phyloP scores from a whole-genome alignment of 1,140 invertebrate species.

The Macrobrachium nipponense region DNA sequence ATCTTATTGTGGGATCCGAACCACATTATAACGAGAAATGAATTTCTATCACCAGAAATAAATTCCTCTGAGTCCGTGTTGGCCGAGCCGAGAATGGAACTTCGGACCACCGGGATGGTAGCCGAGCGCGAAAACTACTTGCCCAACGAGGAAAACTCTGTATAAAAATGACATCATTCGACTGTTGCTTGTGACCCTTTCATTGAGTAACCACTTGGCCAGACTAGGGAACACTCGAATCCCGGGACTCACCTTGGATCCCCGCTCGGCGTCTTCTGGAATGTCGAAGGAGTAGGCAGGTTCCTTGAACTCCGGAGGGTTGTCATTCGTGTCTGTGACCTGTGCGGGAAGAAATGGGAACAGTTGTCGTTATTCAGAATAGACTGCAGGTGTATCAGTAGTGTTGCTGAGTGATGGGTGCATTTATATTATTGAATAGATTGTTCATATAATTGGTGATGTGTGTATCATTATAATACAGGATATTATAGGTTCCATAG shows the following conservation, averaged over 20 bases:
- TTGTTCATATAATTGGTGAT: too few relatives aligned
- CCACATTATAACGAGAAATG: too few relatives aligned
- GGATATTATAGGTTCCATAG: too few relatives aligned
- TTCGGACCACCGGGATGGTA: too few relatives aligned
- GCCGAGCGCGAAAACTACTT: too few relatives aligned
- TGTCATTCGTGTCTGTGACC: conserved; percentile 94
- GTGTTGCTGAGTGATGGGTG: not conserved
- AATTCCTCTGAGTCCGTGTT: too few relatives aligned
- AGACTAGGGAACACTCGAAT: not conserved
- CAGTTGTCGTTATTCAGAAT: not conserved
- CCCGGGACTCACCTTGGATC: conserved; percentile 70
- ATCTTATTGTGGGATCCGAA: too few relatives aligned
- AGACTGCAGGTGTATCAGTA: not conserved
- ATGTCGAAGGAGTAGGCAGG: conserved; percentile 90
- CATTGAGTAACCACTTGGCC: not conserved
- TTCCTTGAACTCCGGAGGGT: conserved; percentile 88
- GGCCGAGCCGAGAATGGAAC: too few relatives aligned
- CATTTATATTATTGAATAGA: not conserved
- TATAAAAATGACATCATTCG: not conserved
- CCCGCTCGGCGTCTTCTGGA: conserved; percentile 83
- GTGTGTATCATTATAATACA: too few relatives aligned
- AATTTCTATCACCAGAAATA: too few relatives aligned
- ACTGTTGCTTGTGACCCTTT: not conserved
- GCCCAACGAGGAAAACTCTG: too few relatives aligned
- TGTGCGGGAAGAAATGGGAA: conserved; percentile 69